Evolutionary conservation across 2,797 vertebrate genomes (phyloP), one percentile per base, ranked within the genome.

Genomic region (Crenuchus spilurus): DNA sequence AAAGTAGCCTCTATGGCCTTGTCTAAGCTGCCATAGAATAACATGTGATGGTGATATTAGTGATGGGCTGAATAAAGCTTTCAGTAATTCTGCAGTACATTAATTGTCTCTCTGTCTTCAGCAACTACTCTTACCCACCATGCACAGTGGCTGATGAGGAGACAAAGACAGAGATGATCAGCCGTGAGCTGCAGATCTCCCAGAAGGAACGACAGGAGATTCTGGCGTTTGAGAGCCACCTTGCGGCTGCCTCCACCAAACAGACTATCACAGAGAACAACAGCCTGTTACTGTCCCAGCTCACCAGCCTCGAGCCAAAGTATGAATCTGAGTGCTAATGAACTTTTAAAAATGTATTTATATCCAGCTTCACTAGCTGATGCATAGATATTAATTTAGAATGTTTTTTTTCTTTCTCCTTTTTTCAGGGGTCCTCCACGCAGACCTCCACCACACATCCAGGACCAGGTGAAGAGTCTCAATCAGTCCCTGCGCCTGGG

Each of bases 201-300:
- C 97, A 99, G 88, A 92, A 96, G 60, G 98, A 99, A 89, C 97
- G 96, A 81, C 98, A 99, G 75, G 98, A 99, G 81, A 99, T 99
- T 74, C 85, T 99, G 82, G 97, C 97, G 1, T 99, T 99, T 4
- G 98, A 99, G 82, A 98, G 98, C 70, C 98, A 99, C 81, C 84
- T 99, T 84, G 98, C 98, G 0, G 98, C 98, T 0, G 98, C 98
- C 0, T 99, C 98, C 78, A 99, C 98, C 44, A 99, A 99, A 76
- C 97, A 98, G 89, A 98, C 97, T 49, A 99, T 99, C 87, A 99
- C 97, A 0, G 97, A 99, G 88, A 99, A 91, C 88, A 99, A 97
- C 90, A 99, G 98, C 83, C 88, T 99, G 66, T 88, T 99, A 44
- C 84, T 99, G 76, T 98, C 95, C 0, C 98, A 99, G 90, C 94